These are phyloP conservation scores for Lepidochitona cinerea DNA, from an alignment of 2,888 invertebrate genomes.

Conservation along the genomic window DNA sequence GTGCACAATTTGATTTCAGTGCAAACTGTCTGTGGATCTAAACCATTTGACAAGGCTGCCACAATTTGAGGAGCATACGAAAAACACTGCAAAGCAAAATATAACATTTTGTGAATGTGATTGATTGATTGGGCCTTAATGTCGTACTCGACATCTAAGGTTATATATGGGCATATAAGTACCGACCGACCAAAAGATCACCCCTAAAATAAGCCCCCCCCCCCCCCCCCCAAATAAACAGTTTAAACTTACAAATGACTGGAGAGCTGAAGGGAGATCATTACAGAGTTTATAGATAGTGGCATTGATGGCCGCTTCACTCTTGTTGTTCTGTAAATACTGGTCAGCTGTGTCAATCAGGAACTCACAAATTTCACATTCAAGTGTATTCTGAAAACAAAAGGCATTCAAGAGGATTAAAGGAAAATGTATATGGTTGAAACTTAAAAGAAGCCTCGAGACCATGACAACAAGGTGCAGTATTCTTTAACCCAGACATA, in stretches of 20 bases:
- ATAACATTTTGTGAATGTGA: background rate
- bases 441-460: too few relatives aligned
- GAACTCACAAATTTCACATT: conserved; percentile 37
- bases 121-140: too few relatives aligned
- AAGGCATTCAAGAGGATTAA: too few relatives aligned
- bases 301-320: conserved; percentile 29
- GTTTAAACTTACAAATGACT: conserved; percentile 25
- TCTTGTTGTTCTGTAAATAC: conserved; percentile 25
- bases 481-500: too few relatives aligned
- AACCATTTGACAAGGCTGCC: conserved; percentile 18
- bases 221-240: too few relatives aligned
- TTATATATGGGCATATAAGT: too few relatives aligned
- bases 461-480: too few relatives aligned
- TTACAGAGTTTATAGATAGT: conserved; percentile 35
- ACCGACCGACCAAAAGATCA: too few relatives aligned
- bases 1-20: conserved; percentile 25
- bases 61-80: conserved; percentile 21
- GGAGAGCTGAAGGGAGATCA: conserved; percentile 28
- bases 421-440: too few relatives aligned
- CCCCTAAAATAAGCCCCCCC: too few relatives aligned
- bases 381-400: conserved; percentile 18
- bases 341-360: conserved; percentile 29
- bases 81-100: conserved; percentile 19
- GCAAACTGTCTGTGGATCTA: conserved; percentile 26
- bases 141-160: too few relatives aligned